phyloP scores from a whole-genome alignment of 2,888 invertebrate species.

The Agrilus cyanescens region DNA sequence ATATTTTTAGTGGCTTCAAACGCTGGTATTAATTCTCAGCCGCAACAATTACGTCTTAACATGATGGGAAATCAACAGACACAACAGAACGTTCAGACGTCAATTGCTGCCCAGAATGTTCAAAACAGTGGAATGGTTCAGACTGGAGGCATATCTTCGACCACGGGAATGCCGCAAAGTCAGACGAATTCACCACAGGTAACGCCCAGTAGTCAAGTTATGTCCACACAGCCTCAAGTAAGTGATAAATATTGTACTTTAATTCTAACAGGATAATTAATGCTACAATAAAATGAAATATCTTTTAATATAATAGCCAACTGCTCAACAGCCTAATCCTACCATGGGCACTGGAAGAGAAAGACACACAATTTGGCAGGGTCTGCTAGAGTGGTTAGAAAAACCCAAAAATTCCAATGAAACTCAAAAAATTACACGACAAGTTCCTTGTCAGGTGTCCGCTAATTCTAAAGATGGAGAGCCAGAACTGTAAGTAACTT shows the following conservation, averaged over 20 bases:
- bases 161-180: slow-evolving; percentile 20
- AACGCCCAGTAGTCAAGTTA: slow-evolving; percentile 26
- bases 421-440: slow-evolving; percentile 61
- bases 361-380: slow-evolving; percentile 48
- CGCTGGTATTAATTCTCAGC: slow-evolving; percentile 22
- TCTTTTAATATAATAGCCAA: slow-evolving; percentile 2
- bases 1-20: slow-evolving; percentile 19
- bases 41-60: slow-evolving; percentile 25
- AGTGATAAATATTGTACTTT: not conserved
- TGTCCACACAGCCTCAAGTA: slow-evolving; percentile 29
- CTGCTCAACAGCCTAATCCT: slow-evolving; percentile 24
- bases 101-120: slow-evolving; percentile 26
- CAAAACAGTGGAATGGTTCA: slow-evolving; percentile 6
- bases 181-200: slow-evolving; percentile 23
- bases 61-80: slow-evolving; percentile 12
- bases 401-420: slow-evolving; percentile 70
- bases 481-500: slow-evolving; percentile 59
- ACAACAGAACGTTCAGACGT: slow-evolving; percentile 33
- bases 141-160: slow-evolving; percentile 10
- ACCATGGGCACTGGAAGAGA: slow-evolving; percentile 37
- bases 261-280: not conserved
- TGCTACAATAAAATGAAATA: not conserved
- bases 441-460: slow-evolving; percentile 67
- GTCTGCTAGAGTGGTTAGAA: slow-evolving; percentile 86
- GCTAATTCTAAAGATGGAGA: slow-evolving; percentile 69